Evolutionary conservation across 2,888 invertebrate genomes (phyloP).

Genomic region (Patella depressa): DNA sequence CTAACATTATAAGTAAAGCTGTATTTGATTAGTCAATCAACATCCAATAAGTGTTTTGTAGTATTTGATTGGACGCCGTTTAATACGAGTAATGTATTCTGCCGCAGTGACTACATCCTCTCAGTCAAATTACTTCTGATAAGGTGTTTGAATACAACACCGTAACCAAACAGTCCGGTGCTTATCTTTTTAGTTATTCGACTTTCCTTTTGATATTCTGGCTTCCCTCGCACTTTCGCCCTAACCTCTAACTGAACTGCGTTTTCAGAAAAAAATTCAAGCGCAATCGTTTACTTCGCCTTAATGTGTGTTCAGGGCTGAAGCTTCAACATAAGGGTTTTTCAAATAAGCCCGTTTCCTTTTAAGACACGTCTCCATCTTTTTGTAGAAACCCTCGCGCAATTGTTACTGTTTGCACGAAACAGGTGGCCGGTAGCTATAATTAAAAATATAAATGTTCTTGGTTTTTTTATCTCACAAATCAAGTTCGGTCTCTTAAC

Average conservation of each 20-base stretch:
- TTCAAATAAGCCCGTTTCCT: not conserved
- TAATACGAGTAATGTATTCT: not conserved
- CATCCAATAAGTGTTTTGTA: not conserved
- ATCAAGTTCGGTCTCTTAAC: not conserved
- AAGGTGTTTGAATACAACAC: not conserved
- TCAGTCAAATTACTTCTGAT: conserved; percentile 1
- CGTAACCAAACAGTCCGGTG: conserved; percentile 1
- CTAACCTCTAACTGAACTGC: not conserved
- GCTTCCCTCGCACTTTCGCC: not conserved
- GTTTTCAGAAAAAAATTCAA: not conserved
- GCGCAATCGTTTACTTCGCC: not conserved
- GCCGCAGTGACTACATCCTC: not conserved
- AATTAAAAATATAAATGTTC: conserved; percentile 8
- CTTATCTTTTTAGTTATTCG: conserved; percentile 6
- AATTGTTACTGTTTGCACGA: not conserved
- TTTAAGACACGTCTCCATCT: not conserved
- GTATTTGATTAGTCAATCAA: conserved; percentile 10
- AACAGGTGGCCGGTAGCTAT: not conserved
- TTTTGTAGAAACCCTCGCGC: not conserved
- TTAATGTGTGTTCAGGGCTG: not conserved
- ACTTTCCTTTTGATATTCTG: not conserved
- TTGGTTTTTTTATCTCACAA: not conserved
- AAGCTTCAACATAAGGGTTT: not conserved
- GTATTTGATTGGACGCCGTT: not conserved
- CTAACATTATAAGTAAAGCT: not conserved